Evolutionary conservation across 2,113 vertebrate species (phyloP).

Genomic region (Riparia riparia): DNA sequence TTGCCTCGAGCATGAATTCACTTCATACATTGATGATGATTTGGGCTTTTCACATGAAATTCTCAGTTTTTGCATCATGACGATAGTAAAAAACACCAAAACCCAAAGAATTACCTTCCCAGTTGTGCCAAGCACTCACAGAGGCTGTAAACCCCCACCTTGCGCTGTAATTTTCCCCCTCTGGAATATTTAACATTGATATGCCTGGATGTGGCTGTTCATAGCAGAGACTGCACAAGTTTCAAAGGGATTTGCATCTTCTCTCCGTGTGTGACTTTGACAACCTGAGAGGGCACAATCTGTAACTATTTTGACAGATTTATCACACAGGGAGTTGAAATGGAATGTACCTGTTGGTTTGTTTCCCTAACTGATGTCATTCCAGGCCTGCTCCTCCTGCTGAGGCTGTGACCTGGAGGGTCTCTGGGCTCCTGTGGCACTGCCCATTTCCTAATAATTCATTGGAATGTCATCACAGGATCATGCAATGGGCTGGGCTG

Average conservation of each 20-base stretch:
- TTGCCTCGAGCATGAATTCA: background rate
- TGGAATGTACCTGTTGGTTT: background rate
- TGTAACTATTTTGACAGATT: background rate
- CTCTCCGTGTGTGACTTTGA: background rate
- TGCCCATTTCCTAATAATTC: background rate
- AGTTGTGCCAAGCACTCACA: background rate
- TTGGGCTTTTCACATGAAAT: background rate
- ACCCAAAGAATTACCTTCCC: background rate
- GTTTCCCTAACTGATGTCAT: background rate
- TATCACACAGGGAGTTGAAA: background rate
- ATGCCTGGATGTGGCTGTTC: background rate
- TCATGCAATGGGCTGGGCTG: background rate
- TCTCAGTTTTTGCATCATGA: background rate
- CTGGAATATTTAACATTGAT: background rate
- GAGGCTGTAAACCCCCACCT: background rate
- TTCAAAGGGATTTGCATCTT: background rate
- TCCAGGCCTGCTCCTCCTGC: background rate
- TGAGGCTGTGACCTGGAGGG: background rate
- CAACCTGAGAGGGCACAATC: background rate
- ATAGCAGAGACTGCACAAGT: background rate
- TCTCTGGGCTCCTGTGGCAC: background rate
- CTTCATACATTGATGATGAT: background rate
- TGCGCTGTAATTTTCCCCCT: background rate
- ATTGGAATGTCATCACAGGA: fast-evolving
- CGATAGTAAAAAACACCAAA: background rate